Percentiles rank a stretch among this genome's conserved stretches.
phyloP scores from a whole-genome alignment of 2,113 vertebrate species.

The Dascyllus trimaculatus region DNA sequence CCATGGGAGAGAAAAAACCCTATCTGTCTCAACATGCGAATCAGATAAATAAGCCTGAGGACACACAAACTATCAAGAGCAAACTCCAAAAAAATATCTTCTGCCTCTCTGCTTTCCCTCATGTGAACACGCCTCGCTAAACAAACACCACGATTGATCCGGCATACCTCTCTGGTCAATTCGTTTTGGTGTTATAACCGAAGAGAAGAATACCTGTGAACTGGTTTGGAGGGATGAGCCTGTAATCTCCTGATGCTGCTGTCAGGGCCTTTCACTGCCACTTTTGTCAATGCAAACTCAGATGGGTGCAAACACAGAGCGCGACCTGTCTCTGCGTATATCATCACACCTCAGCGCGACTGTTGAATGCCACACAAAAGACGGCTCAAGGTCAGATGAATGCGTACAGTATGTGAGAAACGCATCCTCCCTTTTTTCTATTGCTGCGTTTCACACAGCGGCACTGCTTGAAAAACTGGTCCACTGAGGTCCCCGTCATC shows the following conservation, averaged over 20 bases:
- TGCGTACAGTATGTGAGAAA: slow-evolving; percentile 2
- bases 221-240: slow-evolving; percentile 72
- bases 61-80: slow-evolving; percentile 9
- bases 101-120: background rate
- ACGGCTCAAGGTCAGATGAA: slow-evolving; percentile 37
- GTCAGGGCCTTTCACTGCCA: slow-evolving; percentile 48
- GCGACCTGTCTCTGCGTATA: background rate
- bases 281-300: slow-evolving; percentile 38
- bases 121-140: slow-evolving; percentile 66
- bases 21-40: slow-evolving; percentile 35
- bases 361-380: slow-evolving; percentile 42
- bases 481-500: slow-evolving; percentile 46
- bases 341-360: slow-evolving; percentile 42
- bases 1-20: background rate
- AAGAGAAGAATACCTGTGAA: slow-evolving; percentile 63
- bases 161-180: slow-evolving; percentile 42
- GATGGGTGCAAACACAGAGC: slow-evolving; percentile 35
- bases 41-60: background rate
- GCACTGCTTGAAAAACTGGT: slow-evolving; percentile 65
- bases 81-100: background rate
- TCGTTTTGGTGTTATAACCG: slow-evolving; percentile 44
- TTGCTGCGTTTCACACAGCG: slow-evolving; percentile 7
- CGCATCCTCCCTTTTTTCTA: slow-evolving; percentile 7
- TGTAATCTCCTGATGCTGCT: slow-evolving; percentile 36
- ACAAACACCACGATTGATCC: slow-evolving; percentile 64